A percentile compares a stretch with the other conserved stretches of the same genome.
These are phyloP conservation scores for Azorinus chamasolen DNA, from an alignment of 2,888 invertebrate species.

Conservation along the genomic window DNA sequence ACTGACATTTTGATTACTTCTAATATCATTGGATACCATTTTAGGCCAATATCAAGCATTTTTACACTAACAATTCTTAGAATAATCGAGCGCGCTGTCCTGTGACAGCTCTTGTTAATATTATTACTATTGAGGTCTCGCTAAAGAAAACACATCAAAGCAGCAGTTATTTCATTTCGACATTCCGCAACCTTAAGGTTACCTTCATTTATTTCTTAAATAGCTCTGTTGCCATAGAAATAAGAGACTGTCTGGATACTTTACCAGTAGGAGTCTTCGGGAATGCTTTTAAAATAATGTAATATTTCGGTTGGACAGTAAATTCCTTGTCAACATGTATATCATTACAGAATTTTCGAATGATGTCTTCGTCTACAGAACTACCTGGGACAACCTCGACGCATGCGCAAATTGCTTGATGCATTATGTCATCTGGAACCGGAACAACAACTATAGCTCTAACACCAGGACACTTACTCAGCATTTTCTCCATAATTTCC, in stretches of 20 bases:
- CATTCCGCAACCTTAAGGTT: too few species aligned
- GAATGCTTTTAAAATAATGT: conserved; percentile 44
- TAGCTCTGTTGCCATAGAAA: conserved; percentile 24
- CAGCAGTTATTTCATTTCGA: too few species aligned
- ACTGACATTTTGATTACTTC: too few species aligned
- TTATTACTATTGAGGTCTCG: too few species aligned
- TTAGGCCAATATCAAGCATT: too few species aligned
- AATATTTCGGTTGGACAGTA: conserved; percentile 41
- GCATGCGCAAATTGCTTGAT: conserved; percentile 62
- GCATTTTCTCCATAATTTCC: conserved; percentile 24
- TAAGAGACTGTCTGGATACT: conserved; percentile 25
- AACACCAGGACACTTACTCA: conserved; percentile 20
- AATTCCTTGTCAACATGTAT: conserved; percentile 37
- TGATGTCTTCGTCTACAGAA: conserved; percentile 33
- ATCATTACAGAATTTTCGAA: conserved; percentile 28
- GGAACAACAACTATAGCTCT: conserved; percentile 41
- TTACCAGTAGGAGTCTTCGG: conserved; percentile 44
- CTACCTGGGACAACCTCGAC: conserved; percentile 34
- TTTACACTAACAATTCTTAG: too few species aligned
- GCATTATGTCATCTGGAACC: conserved; percentile 43
- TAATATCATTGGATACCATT: too few species aligned
- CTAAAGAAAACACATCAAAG: too few species aligned
- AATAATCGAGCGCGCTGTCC: too few species aligned
- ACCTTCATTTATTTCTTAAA: too few species aligned
- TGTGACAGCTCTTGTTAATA: too few species aligned